Percentiles rank a stretch among this genome's conserved stretches.
These are phyloP conservation scores for Galago senegalensis DNA, from an alignment of 2,797 vertebrate species.

Conservation along the genomic window DNA sequence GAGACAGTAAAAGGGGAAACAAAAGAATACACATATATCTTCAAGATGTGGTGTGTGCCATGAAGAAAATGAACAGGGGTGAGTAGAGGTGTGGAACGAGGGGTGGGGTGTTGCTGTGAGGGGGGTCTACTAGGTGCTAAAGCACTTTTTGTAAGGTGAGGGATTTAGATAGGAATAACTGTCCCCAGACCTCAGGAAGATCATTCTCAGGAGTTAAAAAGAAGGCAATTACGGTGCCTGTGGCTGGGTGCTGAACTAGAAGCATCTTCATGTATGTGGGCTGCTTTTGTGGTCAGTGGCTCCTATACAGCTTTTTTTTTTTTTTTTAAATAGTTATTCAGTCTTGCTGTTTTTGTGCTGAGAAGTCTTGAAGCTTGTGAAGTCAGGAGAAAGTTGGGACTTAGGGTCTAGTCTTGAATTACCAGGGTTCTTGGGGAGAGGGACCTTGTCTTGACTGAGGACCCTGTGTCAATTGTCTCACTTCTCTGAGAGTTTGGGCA, in stretches of 20 bases:
- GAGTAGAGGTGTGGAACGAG: not conserved
- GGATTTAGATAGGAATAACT: not conserved
- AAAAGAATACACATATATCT: conserved; percentile 33
- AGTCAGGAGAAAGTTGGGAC: not conserved
- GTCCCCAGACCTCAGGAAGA: not conserved
- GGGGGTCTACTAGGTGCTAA: not conserved
- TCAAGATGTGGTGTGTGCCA: not conserved
- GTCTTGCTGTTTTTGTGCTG: not conserved
- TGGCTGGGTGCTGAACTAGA: not conserved
- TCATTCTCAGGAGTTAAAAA: not conserved
- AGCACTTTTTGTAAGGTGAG: not conserved
- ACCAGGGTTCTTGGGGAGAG: not conserved
- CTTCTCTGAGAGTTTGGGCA: not conserved
- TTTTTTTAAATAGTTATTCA: not conserved
- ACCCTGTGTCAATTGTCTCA: not conserved
- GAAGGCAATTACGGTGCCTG: not conserved
- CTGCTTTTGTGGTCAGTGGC: not conserved
- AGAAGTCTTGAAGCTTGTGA: not conserved
- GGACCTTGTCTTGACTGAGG: not conserved
- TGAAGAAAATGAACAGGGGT: not conserved
- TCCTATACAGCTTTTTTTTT: not conserved
- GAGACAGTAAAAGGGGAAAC: not conserved
- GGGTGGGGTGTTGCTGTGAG: not conserved
- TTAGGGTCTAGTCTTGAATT: not conserved
- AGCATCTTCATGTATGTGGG: rapidly evolving